Base-by-base conservation (phyloP, 2,797 vertebrate species). In the Merluccius polli region DNA sequence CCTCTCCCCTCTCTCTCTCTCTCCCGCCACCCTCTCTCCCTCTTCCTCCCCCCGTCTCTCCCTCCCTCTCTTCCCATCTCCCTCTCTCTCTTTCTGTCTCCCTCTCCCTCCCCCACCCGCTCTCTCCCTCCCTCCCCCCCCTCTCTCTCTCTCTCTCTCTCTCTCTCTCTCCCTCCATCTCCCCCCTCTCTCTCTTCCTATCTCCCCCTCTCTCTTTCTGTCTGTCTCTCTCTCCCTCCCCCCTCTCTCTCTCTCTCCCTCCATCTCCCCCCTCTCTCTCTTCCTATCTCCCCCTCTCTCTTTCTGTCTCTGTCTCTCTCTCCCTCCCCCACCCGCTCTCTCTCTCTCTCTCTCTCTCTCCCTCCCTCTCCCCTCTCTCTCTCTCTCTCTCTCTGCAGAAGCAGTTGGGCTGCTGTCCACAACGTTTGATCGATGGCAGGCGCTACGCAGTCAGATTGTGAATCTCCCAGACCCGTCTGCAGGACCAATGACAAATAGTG, bases 381-480 rank as follows among this genome's bases (percentile, higher is more conserved):
- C 81, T 71, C 78, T 86, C 83, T 85, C 65, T 63, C 30, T 59
- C 72, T 73, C 73, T 44, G 29, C 5, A 84, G 81, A 81, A 89
- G 86, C 82, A 81, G 86, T 88, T 87, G 87, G 90, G 89, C 85
- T 87, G 89, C 90, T 92, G 91, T 92, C 88, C 86, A 87, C 89
- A 90, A 90, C 90, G 82, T 91, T 93, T 93, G 93, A 93, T 92
- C 84, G 90, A 93, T 90, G 79, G 85, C 88, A 87, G 24, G 86
- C 85, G 92, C 91, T 89, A 87, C 88, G 87, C 88, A 75, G 81
- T 90, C 78, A 79, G 87, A 87, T 88, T 88, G 83, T 91, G 89
- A 92, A 93, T 90, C 84, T 73, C 84, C 84, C 85, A 76, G 73
- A 85, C 82, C 84, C 84, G 80, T 87, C 86, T 86, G 85, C 78